These are phyloP conservation scores for Ferdinandea cuprea DNA, from an alignment of 2,888 invertebrate genomes.

Conservation along the genomic window DNA sequence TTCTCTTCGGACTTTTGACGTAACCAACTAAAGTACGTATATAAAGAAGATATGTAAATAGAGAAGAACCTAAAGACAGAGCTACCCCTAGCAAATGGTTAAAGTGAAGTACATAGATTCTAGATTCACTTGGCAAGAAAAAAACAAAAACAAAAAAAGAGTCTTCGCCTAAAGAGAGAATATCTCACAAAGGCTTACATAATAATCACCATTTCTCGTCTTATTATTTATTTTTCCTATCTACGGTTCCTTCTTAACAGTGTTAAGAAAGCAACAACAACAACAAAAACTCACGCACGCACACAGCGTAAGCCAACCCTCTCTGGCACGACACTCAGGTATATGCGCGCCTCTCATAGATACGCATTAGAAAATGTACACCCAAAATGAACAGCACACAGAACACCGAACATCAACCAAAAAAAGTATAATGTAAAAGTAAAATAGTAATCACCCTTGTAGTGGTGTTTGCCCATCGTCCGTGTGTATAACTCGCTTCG, in stretches of 20 bases:
- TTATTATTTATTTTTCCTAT: constrained; percentile 37
- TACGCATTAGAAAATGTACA: constrained; percentile 66
- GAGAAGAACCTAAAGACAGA: too few species aligned
- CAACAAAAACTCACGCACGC: constrained; percentile 49
- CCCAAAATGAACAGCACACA: constrained; percentile 31
- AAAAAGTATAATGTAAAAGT: constrained; percentile 6
- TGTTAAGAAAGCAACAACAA: constrained; percentile 6
- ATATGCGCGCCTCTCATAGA: constrained; percentile 67
- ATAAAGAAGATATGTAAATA: neutral
- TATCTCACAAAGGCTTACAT: constrained; percentile 70
- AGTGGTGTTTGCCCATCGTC: too few species aligned
- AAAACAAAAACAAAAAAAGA: constrained; percentile 42
- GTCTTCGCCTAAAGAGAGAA: constrained; percentile 63
- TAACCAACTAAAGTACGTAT: neutral
- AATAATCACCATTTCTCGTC: constrained; percentile 42
- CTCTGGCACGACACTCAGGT: constrained; percentile 61
- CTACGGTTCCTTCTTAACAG: constrained; percentile 31
- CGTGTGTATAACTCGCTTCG: constrained; percentile 60
- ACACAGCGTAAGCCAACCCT: constrained; percentile 58
- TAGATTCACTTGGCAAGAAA: neutral
- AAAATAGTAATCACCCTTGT: constrained; percentile 66
- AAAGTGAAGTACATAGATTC: constrained; percentile 25
- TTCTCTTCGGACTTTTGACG: constrained; percentile 45
- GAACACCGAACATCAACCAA: too few species aligned
- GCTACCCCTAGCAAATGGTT: constrained; percentile 37